Base-by-base conservation (phyloP, 2,888 invertebrate species). In the Pyrochroa serraticornis region DNA sequence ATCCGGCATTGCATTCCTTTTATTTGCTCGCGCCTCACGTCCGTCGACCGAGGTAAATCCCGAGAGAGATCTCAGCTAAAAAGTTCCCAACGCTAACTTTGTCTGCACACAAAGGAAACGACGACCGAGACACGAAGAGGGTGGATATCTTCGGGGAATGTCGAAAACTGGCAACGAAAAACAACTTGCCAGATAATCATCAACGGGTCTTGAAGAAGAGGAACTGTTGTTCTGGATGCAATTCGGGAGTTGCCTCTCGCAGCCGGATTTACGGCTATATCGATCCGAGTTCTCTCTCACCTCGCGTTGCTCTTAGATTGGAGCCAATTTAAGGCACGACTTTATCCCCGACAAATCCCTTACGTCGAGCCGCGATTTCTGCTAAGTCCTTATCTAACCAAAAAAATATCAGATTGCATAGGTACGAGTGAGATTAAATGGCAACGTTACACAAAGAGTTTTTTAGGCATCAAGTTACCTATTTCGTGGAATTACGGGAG, bases 1-100 rank as follows among this genome's bases (percentile, higher is more conserved):
- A 60, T 64, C 63, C 66, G 64, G 59, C 63, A 62, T 39, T 67
- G 67, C 63, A 62, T 71, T 74, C 71, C 73, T 73, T 73, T 71
- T 74, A 75, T 75, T 74, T 74, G 71, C 70, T 72, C 69, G 61
- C 76, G 71, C 66, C 74, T 74, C 76, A 75, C 76, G 75, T 75
- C 67, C 64, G 63, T 63, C 69, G 66, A 66, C 67, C 62, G 68
- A 66, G 71, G 72, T 74, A 73, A 75, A 75, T 75, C 76, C 76
- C 75, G 37, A 32, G 72, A 66, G 22, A 22, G 73, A 74, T 65
- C 65, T 65, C 65, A 67, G 72, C 73, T 74, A 73, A 73, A 74
- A 75, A 76, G 74, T 75, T 75, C 71, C 72, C 66, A 64, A 70
- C 74, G 71, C 71, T 71, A 75, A 73, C 74, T 73, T 75, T 67